A percentile compares a stretch with the other conserved stretches of the same genome.
phyloP scores from a whole-genome alignment of 2,113 vertebrate genomes.

The Amphilophus citrinellus region DNA sequence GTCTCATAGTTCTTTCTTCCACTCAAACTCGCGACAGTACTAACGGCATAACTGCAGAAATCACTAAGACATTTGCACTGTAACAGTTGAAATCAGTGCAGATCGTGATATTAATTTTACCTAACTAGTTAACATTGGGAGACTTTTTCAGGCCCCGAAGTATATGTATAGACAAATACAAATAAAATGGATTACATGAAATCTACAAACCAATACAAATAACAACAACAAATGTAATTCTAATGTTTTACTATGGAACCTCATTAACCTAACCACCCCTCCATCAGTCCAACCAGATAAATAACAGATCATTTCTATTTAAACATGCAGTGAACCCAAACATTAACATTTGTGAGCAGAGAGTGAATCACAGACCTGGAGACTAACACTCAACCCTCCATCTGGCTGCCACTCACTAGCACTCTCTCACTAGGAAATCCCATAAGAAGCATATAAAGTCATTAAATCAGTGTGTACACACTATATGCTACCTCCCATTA shows the following conservation, averaged over 20 bases:
- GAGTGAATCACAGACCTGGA: slow-evolving; percentile 19
- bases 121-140: too few species aligned
- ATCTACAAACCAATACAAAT: neutral
- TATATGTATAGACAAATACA: neutral
- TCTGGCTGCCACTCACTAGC: slow-evolving; percentile 28
- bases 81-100: too few species aligned
- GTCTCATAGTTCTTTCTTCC: too few species aligned
- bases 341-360: slow-evolving; percentile 22
- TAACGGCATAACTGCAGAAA: too few species aligned
- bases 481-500: slow-evolving; percentile 46
- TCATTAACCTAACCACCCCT: neutral
- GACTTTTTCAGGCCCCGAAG: too few species aligned
- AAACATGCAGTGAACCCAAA: slow-evolving; percentile 21
- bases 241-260: slow-evolving; percentile 16
- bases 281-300: slow-evolving; percentile 7
- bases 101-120: too few species aligned
- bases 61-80: too few species aligned
- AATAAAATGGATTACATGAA: neutral
- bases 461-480: slow-evolving; percentile 42
- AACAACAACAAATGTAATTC: slow-evolving; percentile 16
- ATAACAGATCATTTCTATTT: slow-evolving; percentile 26
- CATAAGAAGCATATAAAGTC: slow-evolving; percentile 40
- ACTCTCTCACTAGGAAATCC: slow-evolving; percentile 16
- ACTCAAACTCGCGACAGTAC: too few species aligned
- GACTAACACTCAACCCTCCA: slow-evolving; percentile 36